Conservation (phyloP, 2,113 vertebrate species). For the Xiphorhynchus elegans region DNA sequence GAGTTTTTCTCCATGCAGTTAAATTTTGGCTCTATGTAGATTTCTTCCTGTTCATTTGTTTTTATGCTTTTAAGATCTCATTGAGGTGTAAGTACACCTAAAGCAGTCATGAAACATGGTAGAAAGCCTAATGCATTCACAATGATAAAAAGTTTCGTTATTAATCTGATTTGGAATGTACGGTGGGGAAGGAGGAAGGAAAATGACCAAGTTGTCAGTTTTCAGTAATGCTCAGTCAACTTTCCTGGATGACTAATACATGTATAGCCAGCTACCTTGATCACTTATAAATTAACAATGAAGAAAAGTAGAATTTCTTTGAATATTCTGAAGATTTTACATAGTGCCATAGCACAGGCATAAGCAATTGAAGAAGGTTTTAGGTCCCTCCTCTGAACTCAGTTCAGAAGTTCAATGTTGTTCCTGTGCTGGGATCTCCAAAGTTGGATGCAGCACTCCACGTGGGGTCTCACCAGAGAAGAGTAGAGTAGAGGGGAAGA, state of each 20-base stretch:
- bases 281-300: neutral
- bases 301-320: neutral
- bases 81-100: neutral
- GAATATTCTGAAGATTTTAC: neutral
- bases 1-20: neutral
- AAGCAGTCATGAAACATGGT: neutral
- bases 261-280: neutral
- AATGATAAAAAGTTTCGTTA: neutral
- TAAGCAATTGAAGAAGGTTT: neutral
- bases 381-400: neutral
- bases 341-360: rapidly evolving
- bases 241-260: neutral
- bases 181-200: neutral
- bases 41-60: neutral
- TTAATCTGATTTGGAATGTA: neutral
- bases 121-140: neutral
- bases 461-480: too few species aligned
- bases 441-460: too few species aligned
- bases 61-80: neutral
- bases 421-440: too few species aligned
- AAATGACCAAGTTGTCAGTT: neutral
- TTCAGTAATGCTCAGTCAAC: neutral
- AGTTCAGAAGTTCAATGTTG: too few species aligned
- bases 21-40: neutral
- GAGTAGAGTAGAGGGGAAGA: too few species aligned